Percentiles rank a stretch among this genome's conserved stretches.
These are phyloP conservation scores for Hiodon alosoides DNA, from an alignment of 2,113 vertebrate species.

Conservation along the genomic window DNA sequence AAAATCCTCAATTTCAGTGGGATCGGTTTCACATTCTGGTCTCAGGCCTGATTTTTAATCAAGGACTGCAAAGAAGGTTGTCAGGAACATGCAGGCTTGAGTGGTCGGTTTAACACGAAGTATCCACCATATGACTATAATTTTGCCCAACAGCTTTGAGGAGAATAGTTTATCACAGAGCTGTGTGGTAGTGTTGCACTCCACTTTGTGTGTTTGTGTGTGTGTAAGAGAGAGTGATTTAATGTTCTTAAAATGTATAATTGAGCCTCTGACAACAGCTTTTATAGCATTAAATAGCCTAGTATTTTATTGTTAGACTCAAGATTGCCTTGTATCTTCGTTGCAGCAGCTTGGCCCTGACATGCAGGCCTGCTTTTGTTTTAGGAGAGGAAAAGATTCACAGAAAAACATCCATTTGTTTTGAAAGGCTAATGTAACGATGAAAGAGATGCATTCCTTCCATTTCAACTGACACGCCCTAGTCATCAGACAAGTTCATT, in stretches of 20 bases:
- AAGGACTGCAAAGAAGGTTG: too few species aligned
- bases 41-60: too few species aligned
- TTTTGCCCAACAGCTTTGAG: constrained; percentile 62
- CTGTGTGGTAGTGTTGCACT: constrained; percentile 50
- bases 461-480: constrained; percentile 1
- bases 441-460: constrained; percentile 2
- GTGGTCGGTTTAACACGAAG: background rate
- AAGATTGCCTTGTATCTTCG: background rate
- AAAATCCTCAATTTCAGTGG: too few species aligned
- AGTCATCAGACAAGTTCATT: constrained; percentile 2
- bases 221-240: constrained; percentile 22
- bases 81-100: background rate
- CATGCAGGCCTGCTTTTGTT: background rate
- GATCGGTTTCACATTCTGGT: too few species aligned
- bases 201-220: constrained; percentile 26
- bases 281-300: background rate
- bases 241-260: constrained; percentile 16
- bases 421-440: background rate
- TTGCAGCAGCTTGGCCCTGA: background rate
- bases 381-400: background rate
- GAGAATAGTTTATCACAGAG: constrained; percentile 57
- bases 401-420: constrained; percentile 1
- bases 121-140: background rate
- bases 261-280: background rate
- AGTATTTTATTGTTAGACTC: background rate